A percentile compares a stretch with the other conserved stretches of the same genome.
Evolutionary conservation across 2,888 invertebrate genomes (phyloP).

Genomic region (Drosophila picticornis): DNA sequence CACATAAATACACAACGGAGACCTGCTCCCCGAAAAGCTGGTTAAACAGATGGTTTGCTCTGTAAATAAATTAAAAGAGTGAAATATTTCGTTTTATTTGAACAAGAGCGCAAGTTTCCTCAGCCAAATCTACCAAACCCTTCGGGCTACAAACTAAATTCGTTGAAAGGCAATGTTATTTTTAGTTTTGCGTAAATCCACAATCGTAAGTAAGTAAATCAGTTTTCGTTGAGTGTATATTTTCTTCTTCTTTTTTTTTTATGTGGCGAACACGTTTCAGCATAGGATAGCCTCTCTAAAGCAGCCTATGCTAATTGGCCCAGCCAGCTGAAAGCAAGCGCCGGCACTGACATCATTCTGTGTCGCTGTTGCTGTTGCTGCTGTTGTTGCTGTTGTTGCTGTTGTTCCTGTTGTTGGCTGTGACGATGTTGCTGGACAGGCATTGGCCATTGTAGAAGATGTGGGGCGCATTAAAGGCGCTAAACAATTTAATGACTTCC

Average conservation of each 20-base stretch:
- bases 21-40: neutral
- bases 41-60: neutral
- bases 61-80: neutral
- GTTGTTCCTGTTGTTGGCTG: conserved; percentile 14
- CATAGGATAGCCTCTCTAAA: conserved; percentile 4
- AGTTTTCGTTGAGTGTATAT: neutral
- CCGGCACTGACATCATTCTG: conserved; percentile 34
- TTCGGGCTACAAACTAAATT: neutral
- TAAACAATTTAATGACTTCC: conserved; percentile 79
- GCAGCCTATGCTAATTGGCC: conserved; percentile 47
- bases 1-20: conserved; percentile 16
- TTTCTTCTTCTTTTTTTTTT: neutral
- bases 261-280: conserved; percentile 9
- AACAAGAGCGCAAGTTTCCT: neutral
- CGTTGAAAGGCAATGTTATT: neutral
- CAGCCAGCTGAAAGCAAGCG: conserved; percentile 31
- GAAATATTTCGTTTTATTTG: neutral
- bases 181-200: neutral
- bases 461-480: conserved; percentile 61
- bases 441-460: conserved; percentile 33
- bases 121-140: neutral
- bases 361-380: conserved; percentile 11
- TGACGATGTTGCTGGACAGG: conserved; percentile 4
- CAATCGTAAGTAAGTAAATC: neutral
- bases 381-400: conserved; percentile 16